Evolutionary conservation across 2,113 vertebrate genomes (phyloP), one percentile per base, ranked within the genome.

Genomic region (Arenaria interpres): DNA sequence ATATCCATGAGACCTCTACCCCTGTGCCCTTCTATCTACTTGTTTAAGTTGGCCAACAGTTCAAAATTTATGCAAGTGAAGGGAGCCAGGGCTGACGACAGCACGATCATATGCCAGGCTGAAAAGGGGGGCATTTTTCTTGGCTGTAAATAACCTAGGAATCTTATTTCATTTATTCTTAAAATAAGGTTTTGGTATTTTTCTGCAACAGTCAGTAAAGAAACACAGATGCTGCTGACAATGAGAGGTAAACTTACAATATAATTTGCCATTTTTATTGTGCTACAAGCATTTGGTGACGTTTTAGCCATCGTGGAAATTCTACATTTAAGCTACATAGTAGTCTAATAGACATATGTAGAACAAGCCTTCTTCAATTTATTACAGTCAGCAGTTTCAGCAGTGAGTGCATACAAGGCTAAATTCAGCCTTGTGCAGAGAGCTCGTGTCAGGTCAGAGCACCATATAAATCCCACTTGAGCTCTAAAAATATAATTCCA

Each of bases 401-500:
- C 69, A 66, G 46, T 2, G 28, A 78, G 80, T 69, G 59, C 87
- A 64, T 27, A 33, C 64, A 67, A 75, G 88, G 59, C 82, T 89
- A 85, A 96, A 96, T 85, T 93, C 85, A 95, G 93, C 79, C 73
- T 81, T 60, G 56, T 64, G 51, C 81, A 69, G 32, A 14, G 33
- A 85, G 33, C 92, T 90, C 1, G 0, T 78, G 86, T 86, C 72
- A 90, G 68, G 76, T 88, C n/a, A 5, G 63, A 88, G 74, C 54
- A 91, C 57, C 74, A 41, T 53, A 82, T 89, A 96, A 96, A 96
- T 94, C 85, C 81, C 81, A 82, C 84, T 76, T 68, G 81, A 91
- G 50, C 57, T 75, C 88, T 89, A 93, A 96, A 96, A 93, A 91
- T 88, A 90, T 78, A 88, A 91, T 88, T 86, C 73, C 56, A 28